These are phyloP conservation scores for Channa argus DNA, from an alignment of 2,113 vertebrate genomes.

Conservation along the genomic window DNA sequence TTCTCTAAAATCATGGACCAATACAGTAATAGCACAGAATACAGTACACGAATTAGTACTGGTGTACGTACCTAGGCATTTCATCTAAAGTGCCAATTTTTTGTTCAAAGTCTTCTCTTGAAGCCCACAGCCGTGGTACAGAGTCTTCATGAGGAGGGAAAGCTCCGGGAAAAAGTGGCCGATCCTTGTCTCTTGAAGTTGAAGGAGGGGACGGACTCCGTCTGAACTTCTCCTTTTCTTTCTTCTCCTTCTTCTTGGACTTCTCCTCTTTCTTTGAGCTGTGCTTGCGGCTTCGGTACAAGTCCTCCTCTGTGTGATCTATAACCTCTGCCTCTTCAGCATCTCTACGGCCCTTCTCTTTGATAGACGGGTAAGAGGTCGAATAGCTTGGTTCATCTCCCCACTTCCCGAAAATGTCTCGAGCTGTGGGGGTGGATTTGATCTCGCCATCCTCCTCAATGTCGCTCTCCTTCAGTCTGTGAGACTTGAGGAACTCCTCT, in stretches of 20 bases:
- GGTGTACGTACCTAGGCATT: slow-evolving; percentile 62
- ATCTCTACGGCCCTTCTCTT: slow-evolving; percentile 88
- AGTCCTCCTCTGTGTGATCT: slow-evolving; percentile 86
- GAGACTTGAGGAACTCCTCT: slow-evolving; percentile 84
- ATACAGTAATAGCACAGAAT: neutral
- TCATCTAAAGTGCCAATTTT: slow-evolving; percentile 90
- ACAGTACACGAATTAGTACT: too few species aligned
- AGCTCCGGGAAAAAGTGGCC: slow-evolving; percentile 83
- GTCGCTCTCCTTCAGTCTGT: slow-evolving; percentile 86
- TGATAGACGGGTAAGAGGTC: slow-evolving; percentile 76
- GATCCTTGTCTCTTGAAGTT: slow-evolving; percentile 88
- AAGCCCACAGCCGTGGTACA: slow-evolving; percentile 81
- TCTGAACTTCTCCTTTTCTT: slow-evolving; percentile 87
- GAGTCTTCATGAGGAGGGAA: slow-evolving; percentile 79
- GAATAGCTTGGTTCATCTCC: slow-evolving; percentile 88
- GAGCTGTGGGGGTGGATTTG: slow-evolving; percentile 82
- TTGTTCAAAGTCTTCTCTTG: slow-evolving; percentile 91
- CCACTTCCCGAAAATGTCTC: slow-evolving; percentile 93
- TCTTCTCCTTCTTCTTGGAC: slow-evolving; percentile 91
- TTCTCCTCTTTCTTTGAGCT: slow-evolving; percentile 90
- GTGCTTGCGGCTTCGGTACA: slow-evolving; percentile 92
- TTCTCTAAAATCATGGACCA: too few species aligned
- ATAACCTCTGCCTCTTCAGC: slow-evolving; percentile 85
- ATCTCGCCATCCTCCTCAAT: slow-evolving; percentile 86
- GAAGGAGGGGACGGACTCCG: slow-evolving; percentile 82